These are phyloP conservation scores for Paracanthobrama guichenoti DNA, from an alignment of 2,113 vertebrate species.

Conservation along the genomic window DNA sequence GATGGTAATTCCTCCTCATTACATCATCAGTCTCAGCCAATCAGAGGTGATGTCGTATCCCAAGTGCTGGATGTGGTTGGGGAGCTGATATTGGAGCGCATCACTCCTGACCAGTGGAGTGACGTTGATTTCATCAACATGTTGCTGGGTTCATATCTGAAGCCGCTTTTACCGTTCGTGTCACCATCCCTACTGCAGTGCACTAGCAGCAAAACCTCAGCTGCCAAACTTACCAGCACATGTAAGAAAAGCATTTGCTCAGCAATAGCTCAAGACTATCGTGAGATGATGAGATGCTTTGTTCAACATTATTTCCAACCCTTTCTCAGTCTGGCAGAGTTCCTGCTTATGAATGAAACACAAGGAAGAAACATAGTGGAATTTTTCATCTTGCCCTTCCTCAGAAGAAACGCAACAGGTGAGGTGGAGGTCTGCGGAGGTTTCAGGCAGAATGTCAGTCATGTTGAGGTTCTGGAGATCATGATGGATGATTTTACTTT, in stretches of 20 bases:
- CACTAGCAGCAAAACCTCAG: constrained; percentile 67
- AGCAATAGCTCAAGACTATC: not conserved
- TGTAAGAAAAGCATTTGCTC: constrained; percentile 56
- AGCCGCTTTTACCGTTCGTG: constrained; percentile 57
- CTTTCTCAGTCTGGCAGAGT: constrained; percentile 31
- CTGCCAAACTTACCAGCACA: constrained; percentile 69
- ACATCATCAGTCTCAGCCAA: constrained; percentile 10
- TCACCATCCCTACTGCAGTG: constrained; percentile 67
- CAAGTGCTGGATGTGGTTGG: constrained; percentile 44
- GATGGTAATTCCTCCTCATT: not conserved
- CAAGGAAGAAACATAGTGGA: constrained; percentile 8
- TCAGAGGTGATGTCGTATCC: not conserved
- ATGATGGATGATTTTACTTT: not conserved
- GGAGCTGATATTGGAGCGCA: constrained; percentile 33
- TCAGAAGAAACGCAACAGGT: constrained; percentile 53
- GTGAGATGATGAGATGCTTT: not conserved
- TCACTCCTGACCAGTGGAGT: constrained; percentile 12
- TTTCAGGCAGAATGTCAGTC: not conserved
- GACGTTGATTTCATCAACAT: constrained; percentile 39
- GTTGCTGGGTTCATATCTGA: constrained; percentile 64
- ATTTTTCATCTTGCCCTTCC: constrained; percentile 49
- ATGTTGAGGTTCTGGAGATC: not conserved
- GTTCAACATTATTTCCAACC: not conserved
- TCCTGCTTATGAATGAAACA: not conserved
- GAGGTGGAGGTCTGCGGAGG: not conserved